Percentiles rank a stretch among this genome's conserved stretches.
Conservation (phyloP, 2,888 invertebrate species). For the Clivina fossor region DNA sequence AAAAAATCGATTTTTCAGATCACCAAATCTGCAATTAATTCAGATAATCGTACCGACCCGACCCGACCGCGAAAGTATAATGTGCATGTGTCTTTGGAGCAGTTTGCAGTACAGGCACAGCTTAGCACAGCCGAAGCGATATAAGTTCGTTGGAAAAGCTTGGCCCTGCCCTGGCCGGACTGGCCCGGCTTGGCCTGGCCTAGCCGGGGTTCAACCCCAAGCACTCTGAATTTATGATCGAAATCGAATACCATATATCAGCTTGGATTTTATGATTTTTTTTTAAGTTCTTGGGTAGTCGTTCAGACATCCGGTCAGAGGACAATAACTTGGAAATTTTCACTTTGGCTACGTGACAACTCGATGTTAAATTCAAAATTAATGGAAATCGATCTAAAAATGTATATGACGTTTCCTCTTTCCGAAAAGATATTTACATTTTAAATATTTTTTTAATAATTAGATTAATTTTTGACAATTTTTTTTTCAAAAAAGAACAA, state of each 20-base stretch:
- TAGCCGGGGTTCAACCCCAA: conserved; percentile 23
- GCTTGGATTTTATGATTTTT: conserved; percentile 27
- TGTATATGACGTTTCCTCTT: no score
- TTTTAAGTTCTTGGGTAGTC: conserved; percentile 24
- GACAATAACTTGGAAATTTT: conserved; percentile 26
- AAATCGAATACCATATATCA: conserved; percentile 31
- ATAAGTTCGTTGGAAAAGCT: background rate
- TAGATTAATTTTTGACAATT: no score
- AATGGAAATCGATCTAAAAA: no score
- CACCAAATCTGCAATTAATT: conserved; percentile 27
- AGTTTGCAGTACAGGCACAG: no score
- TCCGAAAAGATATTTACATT: no score
- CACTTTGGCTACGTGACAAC: no score
- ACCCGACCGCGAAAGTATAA: no score
- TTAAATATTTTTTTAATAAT: no score
- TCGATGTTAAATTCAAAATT: no score
- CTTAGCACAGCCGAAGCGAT: no score
- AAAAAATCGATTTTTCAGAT: conserved; percentile 28
- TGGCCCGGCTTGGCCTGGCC: background rate
- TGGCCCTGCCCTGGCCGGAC: background rate
- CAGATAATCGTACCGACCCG: conserved; percentile 23
- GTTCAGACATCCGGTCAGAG: conserved; percentile 12
- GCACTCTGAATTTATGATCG: conserved; percentile 32
- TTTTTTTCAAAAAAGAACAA: no score
- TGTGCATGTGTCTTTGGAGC: no score